Base-by-base conservation (phyloP, 2,797 vertebrate species). In the Chelmon rostratus region DNA sequence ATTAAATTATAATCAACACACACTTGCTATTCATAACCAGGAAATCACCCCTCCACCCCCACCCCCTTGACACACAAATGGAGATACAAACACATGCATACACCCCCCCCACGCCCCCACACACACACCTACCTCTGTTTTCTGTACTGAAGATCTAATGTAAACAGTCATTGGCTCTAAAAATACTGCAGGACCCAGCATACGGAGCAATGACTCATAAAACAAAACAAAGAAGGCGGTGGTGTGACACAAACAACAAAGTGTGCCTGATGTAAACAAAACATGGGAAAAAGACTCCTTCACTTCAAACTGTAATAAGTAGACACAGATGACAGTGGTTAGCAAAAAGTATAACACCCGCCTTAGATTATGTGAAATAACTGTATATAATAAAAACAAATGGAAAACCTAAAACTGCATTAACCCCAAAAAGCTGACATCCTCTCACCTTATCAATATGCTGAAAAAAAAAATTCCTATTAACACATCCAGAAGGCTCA, bases 1-100 rank as follows among this genome's bases (percentile, higher is more conserved):
- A 83, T 89, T 87, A 80, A 85, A 89, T 74, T 71, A 50, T 84
- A 76, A 91, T 87, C 84, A 79, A 65, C 77, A 59, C 50, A 72
- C 73, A 44, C 86, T 83, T 16, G 59, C 65, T 84, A 68, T 80
- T 83, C 88, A 86, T 79, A 88, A 76, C 65, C 44, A 87, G 81
- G 81, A 89, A 88, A 82, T 79, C 25, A 37, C 67, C 56, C 28
- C 61, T 50, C 56, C 61, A 57, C 40, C 59, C 53, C 58, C 28
- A 12, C 58, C 28, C 28, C 12, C 42, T 23, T 9, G 9, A 49
- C 49, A 63, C 33, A n/a, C 21, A 46, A 40, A 37, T 49, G 50
- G 16, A 31, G 11, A 40, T 10, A 49, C 35, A 63, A 58, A 62
- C 47, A 49, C 67, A 63, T 13, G 37, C 40, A 12, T 16, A 33